These are phyloP conservation scores for Apaloderma vittatum DNA, from an alignment of 2,113 vertebrate genomes.

Conservation along the genomic window DNA sequence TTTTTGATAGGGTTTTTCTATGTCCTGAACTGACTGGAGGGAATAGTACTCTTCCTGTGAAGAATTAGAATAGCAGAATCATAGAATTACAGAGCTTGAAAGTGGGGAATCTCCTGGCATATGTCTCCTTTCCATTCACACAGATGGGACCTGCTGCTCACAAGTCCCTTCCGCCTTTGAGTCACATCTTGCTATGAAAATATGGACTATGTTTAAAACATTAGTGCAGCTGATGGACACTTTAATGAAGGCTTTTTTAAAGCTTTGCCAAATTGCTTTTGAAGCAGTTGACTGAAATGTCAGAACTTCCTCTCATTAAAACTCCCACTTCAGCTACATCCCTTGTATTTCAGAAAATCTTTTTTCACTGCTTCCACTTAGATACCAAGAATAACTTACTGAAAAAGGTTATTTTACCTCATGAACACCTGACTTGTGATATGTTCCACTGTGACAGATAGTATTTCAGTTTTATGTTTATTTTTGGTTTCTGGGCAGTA, in stretches of 20 bases:
- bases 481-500: not conserved
- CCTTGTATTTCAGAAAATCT: not conserved
- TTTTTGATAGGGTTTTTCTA: not conserved
- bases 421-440: not conserved
- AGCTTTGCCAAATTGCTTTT: slow-evolving; percentile 20
- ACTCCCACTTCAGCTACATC: not conserved
- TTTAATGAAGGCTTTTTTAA: slow-evolving; percentile 1
- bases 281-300: slow-evolving; percentile 20
- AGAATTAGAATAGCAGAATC: not conserved
- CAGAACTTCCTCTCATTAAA: slow-evolving; percentile 31
- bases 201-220: slow-evolving; percentile 1
- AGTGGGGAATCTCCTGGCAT: not conserved
- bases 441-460: not conserved
- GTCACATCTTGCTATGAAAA: not conserved
- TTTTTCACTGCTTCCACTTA: not conserved
- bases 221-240: not conserved
- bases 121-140: not conserved
- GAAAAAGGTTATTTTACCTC: not conserved
- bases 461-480: not conserved
- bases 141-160: not conserved
- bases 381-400: not conserved
- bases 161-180: not conserved
- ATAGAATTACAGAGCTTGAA: not conserved
- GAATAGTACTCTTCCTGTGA: not conserved
- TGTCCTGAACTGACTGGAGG: not conserved